Evolutionary conservation across 2,888 invertebrate species (phyloP).

Genomic region (Leptopilina syphax): DNA sequence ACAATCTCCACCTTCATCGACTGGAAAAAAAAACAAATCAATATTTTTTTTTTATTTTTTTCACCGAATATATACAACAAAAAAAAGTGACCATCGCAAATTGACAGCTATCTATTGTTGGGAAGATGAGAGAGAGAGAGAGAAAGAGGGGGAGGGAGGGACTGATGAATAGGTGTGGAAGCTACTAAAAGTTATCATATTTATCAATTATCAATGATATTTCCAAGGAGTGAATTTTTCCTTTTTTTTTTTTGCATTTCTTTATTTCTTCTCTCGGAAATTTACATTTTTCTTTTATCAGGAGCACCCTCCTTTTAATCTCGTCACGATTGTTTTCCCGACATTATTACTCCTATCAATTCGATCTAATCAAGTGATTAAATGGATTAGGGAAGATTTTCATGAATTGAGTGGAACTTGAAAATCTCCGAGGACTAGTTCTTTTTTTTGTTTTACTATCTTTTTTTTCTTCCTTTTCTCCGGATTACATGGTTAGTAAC

Average conservation of each 20-base stretch:
- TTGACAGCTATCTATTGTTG: slow-evolving; percentile 35
- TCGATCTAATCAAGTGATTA: slow-evolving; percentile 28
- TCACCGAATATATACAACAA: background rate
- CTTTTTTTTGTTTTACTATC: too few species aligned
- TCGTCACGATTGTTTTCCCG: slow-evolving; percentile 5
- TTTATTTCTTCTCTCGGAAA: too few species aligned
- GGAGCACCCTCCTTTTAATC: slow-evolving; percentile 9
- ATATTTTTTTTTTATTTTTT: too few species aligned
- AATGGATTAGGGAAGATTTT: background rate
- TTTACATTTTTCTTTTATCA: too few species aligned
- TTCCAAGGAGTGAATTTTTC: too few species aligned
- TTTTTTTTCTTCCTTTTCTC: too few species aligned
- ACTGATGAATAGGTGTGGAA: slow-evolving; percentile 41
- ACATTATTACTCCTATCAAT: background rate
- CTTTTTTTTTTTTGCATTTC: too few species aligned
- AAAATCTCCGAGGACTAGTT: too few species aligned
- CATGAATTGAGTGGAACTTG: too few species aligned
- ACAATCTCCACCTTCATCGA: background rate
- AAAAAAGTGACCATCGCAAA: slow-evolving; percentile 44
- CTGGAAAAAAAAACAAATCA: too few species aligned
- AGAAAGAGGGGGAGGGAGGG: slow-evolving; percentile 17
- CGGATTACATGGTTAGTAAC: too few species aligned
- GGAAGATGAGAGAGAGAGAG: slow-evolving; percentile 30
- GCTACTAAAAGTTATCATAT: slow-evolving; percentile 10
- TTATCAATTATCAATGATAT: too few species aligned